Evolutionary conservation across 2,113 vertebrate species (phyloP), one percentile per base, ranked within the genome.

Genomic region (Phodopus roborovskii): DNA sequence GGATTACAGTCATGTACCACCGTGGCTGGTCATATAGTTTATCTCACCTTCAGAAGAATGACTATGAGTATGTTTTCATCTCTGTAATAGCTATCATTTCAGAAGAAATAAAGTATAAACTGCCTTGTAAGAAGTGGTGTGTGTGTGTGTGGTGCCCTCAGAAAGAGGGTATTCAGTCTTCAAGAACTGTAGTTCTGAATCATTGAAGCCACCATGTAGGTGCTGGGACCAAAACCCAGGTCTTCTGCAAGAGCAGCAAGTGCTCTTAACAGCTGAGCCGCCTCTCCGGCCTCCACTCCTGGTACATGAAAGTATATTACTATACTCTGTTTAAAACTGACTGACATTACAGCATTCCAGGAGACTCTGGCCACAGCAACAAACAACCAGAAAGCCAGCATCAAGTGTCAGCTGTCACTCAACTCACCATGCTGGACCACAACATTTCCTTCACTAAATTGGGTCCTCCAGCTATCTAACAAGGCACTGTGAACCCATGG

Each of bases 401-500:
- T 60, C 19, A 2, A 13, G 16, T 2, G 30, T 13, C 13, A 66
- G 48, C 68, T 36, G 48, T 5, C 42, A 53, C 26, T 19, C 3
- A 53, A 20, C 0, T 4, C 0, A 1, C 7, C 22, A 13, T 2
- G 4, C 20, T 4, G 13, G 82, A 48, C 60, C 12, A 7, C 0
- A 7, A 12, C 3, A 2, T 4, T 4, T 36, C 50, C 64, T 28
- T 39, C 10, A 16, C 45, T 48, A 28, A 12, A 58, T 1, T 9
- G 15, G 74, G 56, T 17, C 56, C 45, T 75, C 82, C 48, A 0
- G 24, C 26, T n/a, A 3, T 1, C 83, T 6, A 0, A 50, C 19
- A n/a, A 60, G 50, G 58, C 19, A 4, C 33, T 19, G 28, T 7
- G 42, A 33, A 24, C 16, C 36, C 13, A 28, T 5, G 33, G 26